Evolutionary conservation across 92 coral and sea anemone genomes (phyloP).

Genomic region (Blastomussa wellsi): DNA sequence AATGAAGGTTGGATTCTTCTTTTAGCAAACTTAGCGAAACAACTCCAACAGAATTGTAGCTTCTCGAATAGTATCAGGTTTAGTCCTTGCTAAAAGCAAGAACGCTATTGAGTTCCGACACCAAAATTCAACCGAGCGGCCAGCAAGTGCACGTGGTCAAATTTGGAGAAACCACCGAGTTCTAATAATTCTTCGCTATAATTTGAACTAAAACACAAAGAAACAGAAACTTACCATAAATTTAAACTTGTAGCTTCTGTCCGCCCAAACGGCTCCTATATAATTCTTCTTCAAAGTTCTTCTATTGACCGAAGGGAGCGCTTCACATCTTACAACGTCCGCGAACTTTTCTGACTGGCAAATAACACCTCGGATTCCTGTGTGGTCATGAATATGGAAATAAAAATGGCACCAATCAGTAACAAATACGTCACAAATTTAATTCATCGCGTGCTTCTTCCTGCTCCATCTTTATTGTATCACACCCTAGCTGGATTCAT

Average conservation of each 20-base stretch:
- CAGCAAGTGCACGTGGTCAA: background rate
- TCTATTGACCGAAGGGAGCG: background rate
- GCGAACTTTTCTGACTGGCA: background rate
- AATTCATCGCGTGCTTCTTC: background rate
- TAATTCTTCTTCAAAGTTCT: background rate
- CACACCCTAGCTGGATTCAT: background rate
- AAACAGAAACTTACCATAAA: background rate
- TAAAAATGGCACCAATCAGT: background rate
- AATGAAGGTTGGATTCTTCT: background rate
- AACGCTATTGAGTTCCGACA: background rate
- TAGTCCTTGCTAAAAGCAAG: background rate
- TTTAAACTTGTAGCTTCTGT: background rate
- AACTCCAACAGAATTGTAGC: background rate
- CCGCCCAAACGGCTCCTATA: background rate
- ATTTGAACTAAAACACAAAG: background rate
- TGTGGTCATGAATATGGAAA: background rate
- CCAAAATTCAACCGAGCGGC: background rate
- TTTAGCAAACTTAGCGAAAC: background rate
- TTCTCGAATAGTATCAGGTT: background rate
- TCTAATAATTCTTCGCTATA: background rate
- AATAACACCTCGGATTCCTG: background rate
- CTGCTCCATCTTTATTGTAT: background rate
- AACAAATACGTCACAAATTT: background rate
- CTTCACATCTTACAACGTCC: background rate
- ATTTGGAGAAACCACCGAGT: background rate